Conservation (phyloP, 2,113 vertebrate genomes). For the Amphiprion percula region DNA sequence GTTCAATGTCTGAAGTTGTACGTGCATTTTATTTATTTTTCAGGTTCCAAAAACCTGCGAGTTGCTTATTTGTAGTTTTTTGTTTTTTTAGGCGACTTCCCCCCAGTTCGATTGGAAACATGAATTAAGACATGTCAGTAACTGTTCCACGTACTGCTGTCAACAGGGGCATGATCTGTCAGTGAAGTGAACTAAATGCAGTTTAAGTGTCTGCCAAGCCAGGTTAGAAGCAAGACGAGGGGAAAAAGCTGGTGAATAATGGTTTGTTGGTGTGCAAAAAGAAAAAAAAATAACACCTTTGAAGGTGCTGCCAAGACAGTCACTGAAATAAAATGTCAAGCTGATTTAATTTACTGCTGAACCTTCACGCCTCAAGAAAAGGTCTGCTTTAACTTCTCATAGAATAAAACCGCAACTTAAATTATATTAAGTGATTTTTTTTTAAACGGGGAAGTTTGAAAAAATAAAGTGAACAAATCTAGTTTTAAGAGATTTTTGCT, state of each 20-base stretch:
- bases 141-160: slow-evolving; percentile 88
- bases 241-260: background rate
- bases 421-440: background rate
- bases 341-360: background rate
- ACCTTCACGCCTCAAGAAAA: background rate
- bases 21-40: background rate
- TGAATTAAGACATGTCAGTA: slow-evolving; percentile 91
- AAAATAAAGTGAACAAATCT: background rate
- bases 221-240: slow-evolving; percentile 36
- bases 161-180: slow-evolving; percentile 77
- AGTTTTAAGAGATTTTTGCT: background rate
- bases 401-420: background rate
- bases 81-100: slow-evolving; percentile 39
- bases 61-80: background rate
- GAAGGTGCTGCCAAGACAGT: background rate
- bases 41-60: background rate
- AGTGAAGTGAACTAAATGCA: slow-evolving; percentile 60
- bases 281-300: background rate
- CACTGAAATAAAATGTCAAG: background rate
- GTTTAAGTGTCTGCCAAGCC: slow-evolving; percentile 54
- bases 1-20: background rate
- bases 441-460: background rate
- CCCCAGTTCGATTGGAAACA: slow-evolving; percentile 85
- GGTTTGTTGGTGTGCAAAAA: background rate
- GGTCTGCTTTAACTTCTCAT: background rate